Evolutionary conservation across 64 coral and sea anemone genomes (phyloP).

Genomic region (Platygyra sinensis): DNA sequence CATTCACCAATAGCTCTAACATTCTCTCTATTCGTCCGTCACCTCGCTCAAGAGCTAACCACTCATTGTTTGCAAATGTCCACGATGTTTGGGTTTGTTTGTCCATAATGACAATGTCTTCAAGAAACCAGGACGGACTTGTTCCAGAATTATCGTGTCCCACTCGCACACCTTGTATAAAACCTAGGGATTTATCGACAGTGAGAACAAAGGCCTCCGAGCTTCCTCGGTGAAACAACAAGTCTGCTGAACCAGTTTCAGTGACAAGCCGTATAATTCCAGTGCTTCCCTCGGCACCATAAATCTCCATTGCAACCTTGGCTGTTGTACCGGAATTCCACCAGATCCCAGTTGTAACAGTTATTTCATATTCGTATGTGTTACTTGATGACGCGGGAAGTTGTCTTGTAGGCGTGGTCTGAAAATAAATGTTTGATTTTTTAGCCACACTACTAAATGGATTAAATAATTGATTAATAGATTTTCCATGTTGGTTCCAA

Average conservation of each 20-base stretch:
- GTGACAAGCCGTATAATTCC: neutral
- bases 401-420: neutral
- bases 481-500: too few species aligned
- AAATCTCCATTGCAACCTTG: constrained; percentile 33
- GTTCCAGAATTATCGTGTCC: constrained; percentile 41
- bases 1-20: neutral
- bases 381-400: neutral
- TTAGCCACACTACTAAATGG: too few species aligned
- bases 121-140: constrained; percentile 35
- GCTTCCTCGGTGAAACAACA: neutral
- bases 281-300: constrained; percentile 34
- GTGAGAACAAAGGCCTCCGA: constrained; percentile 28
- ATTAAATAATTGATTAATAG: too few species aligned
- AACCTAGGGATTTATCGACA: constrained; percentile 31
- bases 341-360: constrained; percentile 48
- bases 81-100: neutral
- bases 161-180: constrained; percentile 5
- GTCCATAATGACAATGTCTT: constrained; percentile 18
- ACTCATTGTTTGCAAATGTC: neutral
- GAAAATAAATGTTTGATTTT: neutral
- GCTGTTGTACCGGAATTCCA: constrained; percentile 51
- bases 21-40: constrained; percentile 12
- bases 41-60: constrained; percentile 33
- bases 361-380: constrained; percentile 14
- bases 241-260: neutral